Evolutionary conservation across 2,888 invertebrate genomes (phyloP), one percentile per base, ranked within the genome.

Genomic region (Orthosia gracilis): DNA sequence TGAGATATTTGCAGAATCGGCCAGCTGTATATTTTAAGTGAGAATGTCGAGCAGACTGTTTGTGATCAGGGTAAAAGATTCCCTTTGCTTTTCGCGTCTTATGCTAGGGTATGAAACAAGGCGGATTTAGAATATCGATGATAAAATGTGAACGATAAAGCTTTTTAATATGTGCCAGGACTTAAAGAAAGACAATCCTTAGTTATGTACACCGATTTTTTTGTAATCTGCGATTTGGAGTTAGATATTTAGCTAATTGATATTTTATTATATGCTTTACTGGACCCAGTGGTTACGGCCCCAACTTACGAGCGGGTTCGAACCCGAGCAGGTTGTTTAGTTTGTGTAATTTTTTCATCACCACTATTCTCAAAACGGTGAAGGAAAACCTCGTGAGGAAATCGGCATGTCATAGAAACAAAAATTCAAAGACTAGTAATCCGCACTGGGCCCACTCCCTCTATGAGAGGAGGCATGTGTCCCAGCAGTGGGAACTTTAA

Each of bases 51-150:
- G 70, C 72, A 31, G 76, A 81, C 78, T 81, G 81, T 67, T 26
- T 72, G 83, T 82, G 73, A 82, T 77, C 85, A 85, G 85, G 85
- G 84, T 85, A 84, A 65, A 82, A 45, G 69, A 59, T 71, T 68
- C 49, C 66, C 62, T 62, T 80, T 66, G 69, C 83, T 80, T 78
- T 59, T 23, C 3, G 50, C 45, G 72, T 77, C 61, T 64, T 3
- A 40, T 66, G 65, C 49, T 80, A 21, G 55, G 66, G 4, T 72
- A 69, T 82, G 83, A 65, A 82, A 85, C 72, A 80, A 75, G 69
- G 77, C 11, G 31, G 15, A 31, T 45, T 68, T 63, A 18, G 15
- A 23, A n/a, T 47, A 13, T 11, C 15, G 7, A 13, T 3, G 15
- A 23, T 40, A 23, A 73, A 50, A 49, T 18, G 2, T 23, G 21